phyloP scores from a whole-genome alignment of 2,888 invertebrate genomes.

The Temnothorax rugatulus region DNA sequence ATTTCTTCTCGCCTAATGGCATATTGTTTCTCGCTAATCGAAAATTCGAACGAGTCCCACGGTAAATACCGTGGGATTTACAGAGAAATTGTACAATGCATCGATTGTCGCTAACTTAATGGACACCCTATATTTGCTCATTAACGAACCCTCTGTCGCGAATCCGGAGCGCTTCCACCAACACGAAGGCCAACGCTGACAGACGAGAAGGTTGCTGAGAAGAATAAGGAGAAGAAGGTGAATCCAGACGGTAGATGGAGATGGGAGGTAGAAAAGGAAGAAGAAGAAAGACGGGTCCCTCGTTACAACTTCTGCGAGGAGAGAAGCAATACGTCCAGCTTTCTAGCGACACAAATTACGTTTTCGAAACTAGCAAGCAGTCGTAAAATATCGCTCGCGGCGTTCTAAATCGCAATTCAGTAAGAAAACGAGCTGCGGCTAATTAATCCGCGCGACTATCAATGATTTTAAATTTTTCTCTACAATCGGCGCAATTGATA shows the following conservation, averaged over 20 bases:
- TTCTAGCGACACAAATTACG: constrained; percentile 82
- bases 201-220: constrained; percentile 66
- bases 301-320: constrained; percentile 70
- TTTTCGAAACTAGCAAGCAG: constrained; percentile 56
- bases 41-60: constrained; percentile 38
- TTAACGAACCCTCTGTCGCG: constrained; percentile 81
- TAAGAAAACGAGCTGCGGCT: background rate
- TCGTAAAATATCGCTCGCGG: constrained; percentile 34
- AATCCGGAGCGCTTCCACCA: constrained; percentile 76
- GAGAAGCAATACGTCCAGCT: constrained; percentile 71
- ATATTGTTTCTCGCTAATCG: constrained; percentile 33
- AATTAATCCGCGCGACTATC: constrained; percentile 8
- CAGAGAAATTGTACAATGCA: constrained; percentile 53
- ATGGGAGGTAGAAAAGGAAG: constrained; percentile 63
- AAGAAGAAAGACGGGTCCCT: constrained; percentile 61
- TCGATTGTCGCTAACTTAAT: constrained; percentile 75
- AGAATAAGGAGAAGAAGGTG: constrained; percentile 65
- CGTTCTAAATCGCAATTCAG: constrained; percentile 10
- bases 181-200: constrained; percentile 68
- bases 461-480: background rate
- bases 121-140: constrained; percentile 80
- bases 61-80: constrained; percentile 41
- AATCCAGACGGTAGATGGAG: constrained; percentile 69
- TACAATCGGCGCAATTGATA: background rate
- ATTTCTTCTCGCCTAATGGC: background rate